phyloP scores from a whole-genome alignment of 2,797 vertebrate genomes.

The Sebastes goodei region DNA sequence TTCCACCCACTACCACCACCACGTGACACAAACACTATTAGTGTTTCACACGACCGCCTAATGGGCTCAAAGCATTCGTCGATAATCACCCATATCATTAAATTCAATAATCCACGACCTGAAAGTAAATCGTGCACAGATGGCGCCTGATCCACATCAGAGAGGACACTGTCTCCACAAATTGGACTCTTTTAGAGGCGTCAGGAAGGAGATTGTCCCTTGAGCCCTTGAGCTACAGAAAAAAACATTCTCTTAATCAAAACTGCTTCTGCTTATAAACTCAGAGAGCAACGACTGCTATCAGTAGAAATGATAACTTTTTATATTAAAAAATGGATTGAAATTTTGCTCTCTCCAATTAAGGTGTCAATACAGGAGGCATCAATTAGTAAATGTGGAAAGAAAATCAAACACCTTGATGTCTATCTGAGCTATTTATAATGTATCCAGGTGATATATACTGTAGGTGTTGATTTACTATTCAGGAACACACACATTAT shows the following conservation, averaged over 20 bases:
- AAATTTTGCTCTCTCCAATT: background rate
- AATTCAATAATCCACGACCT: constrained; percentile 77
- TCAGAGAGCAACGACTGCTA: background rate
- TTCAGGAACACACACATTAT: background rate
- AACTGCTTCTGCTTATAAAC: background rate
- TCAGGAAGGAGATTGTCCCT: background rate
- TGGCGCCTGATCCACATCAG: constrained; percentile 65
- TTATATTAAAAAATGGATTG: background rate
- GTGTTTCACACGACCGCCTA: constrained; percentile 77
- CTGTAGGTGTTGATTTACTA: background rate
- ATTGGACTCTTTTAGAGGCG: constrained; percentile 38
- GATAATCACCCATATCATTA: constrained; percentile 82
- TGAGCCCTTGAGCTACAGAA: background rate
- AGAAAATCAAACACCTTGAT: background rate
- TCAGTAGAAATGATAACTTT: background rate
- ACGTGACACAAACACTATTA: constrained; percentile 83
- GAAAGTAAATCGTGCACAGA: constrained; percentile 74
- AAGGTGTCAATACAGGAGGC: background rate
- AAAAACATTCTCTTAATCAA: constrained; percentile 28
- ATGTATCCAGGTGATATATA: background rate
- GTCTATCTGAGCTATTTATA: background rate
- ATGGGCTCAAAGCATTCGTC: constrained; percentile 78
- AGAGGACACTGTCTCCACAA: constrained; percentile 44
- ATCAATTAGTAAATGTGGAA: background rate
- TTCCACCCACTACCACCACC: constrained; percentile 18